Evolutionary conservation across 2,113 vertebrate genomes (phyloP).

Genomic region (Piprites chloris): DNA sequence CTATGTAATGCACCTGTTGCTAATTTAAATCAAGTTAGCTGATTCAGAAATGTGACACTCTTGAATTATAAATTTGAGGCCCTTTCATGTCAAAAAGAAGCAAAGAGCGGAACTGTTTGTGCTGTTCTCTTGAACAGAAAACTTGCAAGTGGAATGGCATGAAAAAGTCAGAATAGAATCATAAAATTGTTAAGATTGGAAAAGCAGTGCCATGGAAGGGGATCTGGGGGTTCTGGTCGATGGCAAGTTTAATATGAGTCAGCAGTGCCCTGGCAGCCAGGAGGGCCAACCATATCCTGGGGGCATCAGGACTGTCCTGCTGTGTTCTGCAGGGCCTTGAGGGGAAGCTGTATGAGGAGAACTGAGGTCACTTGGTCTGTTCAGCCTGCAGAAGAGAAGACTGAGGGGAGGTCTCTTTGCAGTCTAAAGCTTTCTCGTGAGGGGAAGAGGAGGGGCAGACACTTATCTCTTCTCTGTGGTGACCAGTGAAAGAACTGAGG

Average conservation of each 20-base stretch:
- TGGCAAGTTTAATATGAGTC: background rate
- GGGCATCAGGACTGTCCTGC: background rate
- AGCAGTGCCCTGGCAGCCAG: background rate
- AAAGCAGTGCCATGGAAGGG: background rate
- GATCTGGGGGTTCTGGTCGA: background rate
- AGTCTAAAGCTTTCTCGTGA: background rate
- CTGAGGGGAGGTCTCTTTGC: background rate
- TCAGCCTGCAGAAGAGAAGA: background rate
- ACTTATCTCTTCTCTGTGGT: background rate
- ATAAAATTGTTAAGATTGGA: background rate
- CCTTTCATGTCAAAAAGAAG: background rate
- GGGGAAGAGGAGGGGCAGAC: background rate
- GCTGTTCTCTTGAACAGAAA: background rate
- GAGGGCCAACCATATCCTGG: background rate
- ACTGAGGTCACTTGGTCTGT: background rate
- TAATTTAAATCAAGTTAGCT: background rate
- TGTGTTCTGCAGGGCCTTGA: background rate
- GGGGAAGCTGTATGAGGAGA: background rate
- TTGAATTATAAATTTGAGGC: background rate
- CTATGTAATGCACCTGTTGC: background rate
- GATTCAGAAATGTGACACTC: background rate
- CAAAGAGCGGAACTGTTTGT: background rate
- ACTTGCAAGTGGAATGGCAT: background rate
- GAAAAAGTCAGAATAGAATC: background rate
- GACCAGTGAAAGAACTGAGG: background rate